A percentile compares a stretch with the other conserved stretches of the same genome.
Evolutionary conservation across 2,797 vertebrate species (phyloP).

Genomic region (Crocidura indochinensis): DNA sequence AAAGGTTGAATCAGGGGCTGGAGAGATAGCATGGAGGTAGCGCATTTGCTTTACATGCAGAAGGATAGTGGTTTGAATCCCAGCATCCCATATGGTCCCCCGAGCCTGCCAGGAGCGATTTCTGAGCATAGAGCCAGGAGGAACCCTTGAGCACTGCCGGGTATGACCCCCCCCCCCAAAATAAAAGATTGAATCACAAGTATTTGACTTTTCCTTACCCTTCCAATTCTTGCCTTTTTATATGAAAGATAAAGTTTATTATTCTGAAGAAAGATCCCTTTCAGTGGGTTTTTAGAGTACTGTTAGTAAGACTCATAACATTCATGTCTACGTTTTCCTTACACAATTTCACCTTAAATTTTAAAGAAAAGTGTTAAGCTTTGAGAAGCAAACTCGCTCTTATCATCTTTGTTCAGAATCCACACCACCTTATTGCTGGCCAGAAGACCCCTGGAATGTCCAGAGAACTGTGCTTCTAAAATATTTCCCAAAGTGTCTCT

Average conservation of each 20-base stretch:
- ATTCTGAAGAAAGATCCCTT: slow-evolving; percentile 24
- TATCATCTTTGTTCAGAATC: not conserved
- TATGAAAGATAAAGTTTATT: slow-evolving; percentile 62
- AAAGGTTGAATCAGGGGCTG: not conserved
- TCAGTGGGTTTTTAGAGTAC: slow-evolving; percentile 44
- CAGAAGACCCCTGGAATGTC: slow-evolving; percentile 2
- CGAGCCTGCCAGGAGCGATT: too few relatives aligned
- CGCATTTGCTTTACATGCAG: too few relatives aligned
- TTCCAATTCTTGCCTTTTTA: slow-evolving; percentile 53
- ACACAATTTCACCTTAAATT: slow-evolving; percentile 59
- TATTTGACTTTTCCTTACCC: slow-evolving; percentile 36
- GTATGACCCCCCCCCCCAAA: too few relatives aligned
- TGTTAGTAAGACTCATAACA: slow-evolving; percentile 17
- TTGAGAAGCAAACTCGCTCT: not conserved
- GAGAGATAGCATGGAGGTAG: too few relatives aligned
- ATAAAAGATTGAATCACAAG: slow-evolving; percentile 14
- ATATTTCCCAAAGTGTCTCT: not conserved
- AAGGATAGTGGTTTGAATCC: too few relatives aligned
- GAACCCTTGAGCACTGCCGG: too few relatives aligned
- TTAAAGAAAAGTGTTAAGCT: slow-evolving; percentile 54
- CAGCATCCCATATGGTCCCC: too few relatives aligned
- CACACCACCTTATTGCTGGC: slow-evolving; percentile 1
- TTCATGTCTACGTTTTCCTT: slow-evolving; percentile 25
- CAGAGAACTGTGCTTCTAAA: not conserved
- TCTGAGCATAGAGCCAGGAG: too few relatives aligned